Conservation (phyloP, 2,113 vertebrate species). For the Gallinago media region DNA sequence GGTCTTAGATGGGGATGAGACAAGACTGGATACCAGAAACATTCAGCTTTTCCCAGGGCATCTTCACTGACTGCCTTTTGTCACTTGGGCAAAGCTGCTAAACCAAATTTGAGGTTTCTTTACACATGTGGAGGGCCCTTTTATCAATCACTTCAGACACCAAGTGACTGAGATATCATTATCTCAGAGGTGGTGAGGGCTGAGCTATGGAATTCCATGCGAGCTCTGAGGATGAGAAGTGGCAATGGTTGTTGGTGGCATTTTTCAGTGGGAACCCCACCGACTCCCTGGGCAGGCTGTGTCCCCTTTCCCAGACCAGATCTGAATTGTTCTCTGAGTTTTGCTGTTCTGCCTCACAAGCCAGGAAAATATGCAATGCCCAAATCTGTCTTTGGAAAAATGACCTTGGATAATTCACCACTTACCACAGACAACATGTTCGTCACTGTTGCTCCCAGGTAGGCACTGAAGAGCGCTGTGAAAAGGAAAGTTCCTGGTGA, state of each 20-base stretch:
- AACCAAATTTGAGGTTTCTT: neutral
- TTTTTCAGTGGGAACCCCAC: neutral
- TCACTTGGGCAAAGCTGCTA: neutral
- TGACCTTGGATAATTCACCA: neutral
- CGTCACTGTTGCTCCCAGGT: constrained; percentile 86
- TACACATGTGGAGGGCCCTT: accelerated
- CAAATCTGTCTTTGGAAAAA: neutral
- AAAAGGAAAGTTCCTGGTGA: neutral
- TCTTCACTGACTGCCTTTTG: neutral
- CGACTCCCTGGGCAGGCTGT: accelerated
- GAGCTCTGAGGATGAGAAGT: accelerated
- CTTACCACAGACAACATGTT: constrained; percentile 88
- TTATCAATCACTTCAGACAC: neutral
- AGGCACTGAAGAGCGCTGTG: constrained; percentile 87
- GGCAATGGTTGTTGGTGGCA: neutral
- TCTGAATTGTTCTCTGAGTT: neutral
- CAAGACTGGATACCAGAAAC: neutral
- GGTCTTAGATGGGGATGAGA: neutral
- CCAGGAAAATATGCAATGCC: neutral
- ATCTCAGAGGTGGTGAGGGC: neutral
- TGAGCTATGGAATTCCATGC: neutral
- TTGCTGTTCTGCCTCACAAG: neutral
- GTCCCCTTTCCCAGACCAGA: neutral
- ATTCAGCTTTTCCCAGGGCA: neutral
- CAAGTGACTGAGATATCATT: neutral